These are phyloP conservation scores for Delphinus delphis DNA, from an alignment of 2,113 vertebrate species.

Conservation along the genomic window DNA sequence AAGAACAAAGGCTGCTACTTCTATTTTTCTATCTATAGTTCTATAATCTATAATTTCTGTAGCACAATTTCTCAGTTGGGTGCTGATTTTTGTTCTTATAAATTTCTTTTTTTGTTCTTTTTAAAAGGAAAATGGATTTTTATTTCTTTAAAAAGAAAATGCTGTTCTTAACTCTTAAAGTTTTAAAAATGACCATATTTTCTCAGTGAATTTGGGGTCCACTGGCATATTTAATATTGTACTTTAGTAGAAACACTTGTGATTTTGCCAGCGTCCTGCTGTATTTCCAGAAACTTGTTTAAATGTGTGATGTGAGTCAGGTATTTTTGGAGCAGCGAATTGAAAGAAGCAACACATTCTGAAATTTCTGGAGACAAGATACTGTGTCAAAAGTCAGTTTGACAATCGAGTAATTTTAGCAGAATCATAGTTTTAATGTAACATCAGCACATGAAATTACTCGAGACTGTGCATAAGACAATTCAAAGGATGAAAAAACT, in stretches of 20 bases:
- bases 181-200: not conserved
- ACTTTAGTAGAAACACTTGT: not conserved
- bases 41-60: not conserved
- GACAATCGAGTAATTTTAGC: conserved; percentile 45
- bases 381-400: not conserved
- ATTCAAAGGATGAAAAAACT: conserved; percentile 44
- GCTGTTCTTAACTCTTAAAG: not conserved
- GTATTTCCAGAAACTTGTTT: not conserved
- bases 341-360: conserved; percentile 24
- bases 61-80: not conserved
- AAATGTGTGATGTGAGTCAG: not conserved
- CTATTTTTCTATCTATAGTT: not conserved
- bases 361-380: not conserved
- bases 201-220: not conserved
- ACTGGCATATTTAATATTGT: not conserved
- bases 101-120: not conserved
- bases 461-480: conserved; percentile 41
- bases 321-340: not conserved
- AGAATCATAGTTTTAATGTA: conserved; percentile 51
- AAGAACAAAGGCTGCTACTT: not conserved
- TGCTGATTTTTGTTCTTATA: not conserved
- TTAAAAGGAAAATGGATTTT: not conserved
- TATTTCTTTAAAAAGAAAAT: conserved; percentile 20
- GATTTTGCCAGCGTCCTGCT: not conserved
- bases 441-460: conserved; percentile 60